Conservation (phyloP, 2,888 invertebrate species). For the Pimpla rufipes region DNA sequence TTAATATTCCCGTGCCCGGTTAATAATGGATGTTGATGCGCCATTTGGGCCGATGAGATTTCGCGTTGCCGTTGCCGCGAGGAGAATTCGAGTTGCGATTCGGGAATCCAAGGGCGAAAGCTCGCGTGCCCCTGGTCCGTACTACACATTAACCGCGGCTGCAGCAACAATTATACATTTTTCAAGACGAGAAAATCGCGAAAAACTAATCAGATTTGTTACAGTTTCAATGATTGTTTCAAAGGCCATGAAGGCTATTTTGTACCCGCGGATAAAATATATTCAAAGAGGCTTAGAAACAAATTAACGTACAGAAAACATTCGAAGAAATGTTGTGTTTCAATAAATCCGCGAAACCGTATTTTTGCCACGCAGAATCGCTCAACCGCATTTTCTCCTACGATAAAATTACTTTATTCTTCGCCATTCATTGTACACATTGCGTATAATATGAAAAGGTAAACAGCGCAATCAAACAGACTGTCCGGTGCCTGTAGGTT, state of each 20-base stretch:
- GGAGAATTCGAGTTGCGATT: slow-evolving; percentile 74
- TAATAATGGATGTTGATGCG: slow-evolving; percentile 85
- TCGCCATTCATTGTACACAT: background rate
- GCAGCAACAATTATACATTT: background rate
- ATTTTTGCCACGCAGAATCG: background rate
- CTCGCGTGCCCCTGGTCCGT: background rate
- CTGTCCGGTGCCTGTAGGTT: background rate
- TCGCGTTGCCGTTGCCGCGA: slow-evolving; percentile 74
- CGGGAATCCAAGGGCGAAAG: slow-evolving; percentile 47
- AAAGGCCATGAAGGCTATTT: too few relatives aligned
- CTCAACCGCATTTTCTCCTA: too few relatives aligned
- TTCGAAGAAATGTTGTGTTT: background rate
- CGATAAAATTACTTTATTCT: background rate
- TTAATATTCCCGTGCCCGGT: slow-evolving; percentile 84
- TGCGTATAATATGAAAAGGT: background rate
- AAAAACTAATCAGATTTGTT: background rate
- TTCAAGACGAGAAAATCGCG: background rate
- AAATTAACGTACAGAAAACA: background rate
- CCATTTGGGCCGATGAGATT: slow-evolving; percentile 85
- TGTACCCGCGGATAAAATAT: background rate
- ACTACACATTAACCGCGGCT: background rate
- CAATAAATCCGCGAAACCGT: background rate
- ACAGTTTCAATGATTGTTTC: background rate
- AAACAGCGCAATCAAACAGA: slow-evolving; percentile 6
- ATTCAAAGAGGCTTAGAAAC: background rate